Evolutionary conservation across 1,140 invertebrate species (phyloP).

Genomic region (Tyrophagus putrescentiae): DNA sequence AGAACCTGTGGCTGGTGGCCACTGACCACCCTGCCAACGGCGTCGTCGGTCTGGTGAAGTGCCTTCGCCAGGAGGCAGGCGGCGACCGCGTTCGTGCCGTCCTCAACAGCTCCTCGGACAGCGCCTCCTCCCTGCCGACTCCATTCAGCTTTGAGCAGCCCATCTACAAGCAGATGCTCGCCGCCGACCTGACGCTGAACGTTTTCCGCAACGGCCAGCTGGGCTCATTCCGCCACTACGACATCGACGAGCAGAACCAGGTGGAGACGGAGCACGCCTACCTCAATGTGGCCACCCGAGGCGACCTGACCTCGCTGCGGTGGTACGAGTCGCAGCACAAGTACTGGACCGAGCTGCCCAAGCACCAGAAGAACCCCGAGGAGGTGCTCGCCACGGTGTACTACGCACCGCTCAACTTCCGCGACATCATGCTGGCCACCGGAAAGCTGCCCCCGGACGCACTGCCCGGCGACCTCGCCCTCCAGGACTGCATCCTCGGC

Average conservation of each 20-base stretch:
- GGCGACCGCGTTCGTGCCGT: slow-evolving; percentile 50
- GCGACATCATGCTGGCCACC: slow-evolving; percentile 49
- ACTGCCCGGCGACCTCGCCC: slow-evolving; percentile 44
- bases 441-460: slow-evolving; percentile 90
- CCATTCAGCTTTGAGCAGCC: slow-evolving; percentile 21
- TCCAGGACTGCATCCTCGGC: slow-evolving; percentile 35
- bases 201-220: slow-evolving; percentile 54
- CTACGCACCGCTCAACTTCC: slow-evolving; percentile 30
- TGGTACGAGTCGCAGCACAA: slow-evolving; percentile 79
- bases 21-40: slow-evolving; percentile 44
- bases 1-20: slow-evolving; percentile 52
- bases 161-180: slow-evolving; percentile 31
- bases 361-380: slow-evolving; percentile 30
- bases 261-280: slow-evolving; percentile 62
- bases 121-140: background rate
- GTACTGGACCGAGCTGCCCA: slow-evolving; percentile 31
- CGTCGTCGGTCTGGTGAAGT: slow-evolving; percentile 71
- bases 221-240: slow-evolving; percentile 62
- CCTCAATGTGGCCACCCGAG: slow-evolving; percentile 66
- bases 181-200: slow-evolving; percentile 66
- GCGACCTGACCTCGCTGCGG: slow-evolving; percentile 73
- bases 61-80: slow-evolving; percentile 64
- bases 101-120: slow-evolving; percentile 20
- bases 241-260: slow-evolving; percentile 19
- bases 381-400: slow-evolving; percentile 58